phyloP scores from a whole-genome alignment of 1,140 invertebrate genomes.

The Patella vulgata region DNA sequence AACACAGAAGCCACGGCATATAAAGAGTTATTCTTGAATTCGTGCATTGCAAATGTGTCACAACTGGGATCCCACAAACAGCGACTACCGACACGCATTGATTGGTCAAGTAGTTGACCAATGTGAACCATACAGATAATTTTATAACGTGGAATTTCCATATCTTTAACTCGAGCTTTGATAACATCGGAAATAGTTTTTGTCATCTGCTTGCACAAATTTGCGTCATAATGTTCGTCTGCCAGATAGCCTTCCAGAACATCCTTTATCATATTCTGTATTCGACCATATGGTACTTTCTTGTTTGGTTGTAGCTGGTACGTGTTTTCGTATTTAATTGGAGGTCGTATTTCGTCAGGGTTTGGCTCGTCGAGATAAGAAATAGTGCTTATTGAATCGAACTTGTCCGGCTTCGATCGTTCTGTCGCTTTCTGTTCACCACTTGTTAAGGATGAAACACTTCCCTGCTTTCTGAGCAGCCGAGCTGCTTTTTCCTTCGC shows the following conservation, averaged over 20 bases:
- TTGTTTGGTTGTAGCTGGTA: constrained; percentile 57
- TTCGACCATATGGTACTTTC: constrained; percentile 51
- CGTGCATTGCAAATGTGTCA: constrained; percentile 57
- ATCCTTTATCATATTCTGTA: constrained; percentile 59
- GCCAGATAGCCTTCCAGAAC: constrained; percentile 60
- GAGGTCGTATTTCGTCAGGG: constrained; percentile 49
- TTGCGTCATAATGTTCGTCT: constrained; percentile 63
- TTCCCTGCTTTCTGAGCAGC: constrained; percentile 61
- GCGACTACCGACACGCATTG: constrained; percentile 56
- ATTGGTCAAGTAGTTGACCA: constrained; percentile 56
- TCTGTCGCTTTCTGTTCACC: constrained; percentile 29
- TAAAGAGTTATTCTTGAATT: constrained; percentile 59
- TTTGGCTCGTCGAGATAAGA: constrained; percentile 60
- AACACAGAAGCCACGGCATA: constrained; percentile 62
- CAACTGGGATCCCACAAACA: constrained; percentile 60
- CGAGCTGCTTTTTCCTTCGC: constrained; percentile 60
- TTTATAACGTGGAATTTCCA: constrained; percentile 61
- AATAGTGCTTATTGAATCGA: constrained; percentile 59
- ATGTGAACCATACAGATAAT: constrained; percentile 61
- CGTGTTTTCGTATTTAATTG: constrained; percentile 59
- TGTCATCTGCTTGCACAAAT: constrained; percentile 61
- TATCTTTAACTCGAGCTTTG: constrained; percentile 61
- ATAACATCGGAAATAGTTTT: constrained; percentile 65
- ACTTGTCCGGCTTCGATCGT: constrained; percentile 34
- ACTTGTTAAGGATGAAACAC: constrained; percentile 55